phyloP scores from a whole-genome alignment of 2,797 vertebrate species.

The Typhlichthys eigenmanni region DNA sequence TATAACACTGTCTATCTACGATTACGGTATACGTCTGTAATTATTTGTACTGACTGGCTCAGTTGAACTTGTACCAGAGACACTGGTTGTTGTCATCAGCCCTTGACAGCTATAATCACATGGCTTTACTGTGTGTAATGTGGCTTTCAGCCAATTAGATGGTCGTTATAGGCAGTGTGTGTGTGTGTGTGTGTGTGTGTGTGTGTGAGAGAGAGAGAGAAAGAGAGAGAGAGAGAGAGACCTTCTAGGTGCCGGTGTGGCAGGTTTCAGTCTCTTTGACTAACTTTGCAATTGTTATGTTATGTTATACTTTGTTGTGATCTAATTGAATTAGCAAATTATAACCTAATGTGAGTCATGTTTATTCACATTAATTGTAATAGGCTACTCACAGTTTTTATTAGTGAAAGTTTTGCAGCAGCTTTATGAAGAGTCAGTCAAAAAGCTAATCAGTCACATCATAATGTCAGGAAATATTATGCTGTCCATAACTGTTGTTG shows the following conservation, averaged over 20 bases:
- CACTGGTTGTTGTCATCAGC: constrained; percentile 1
- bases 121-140: not conserved
- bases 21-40: not conserved
- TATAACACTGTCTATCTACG: not conserved
- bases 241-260: not conserved
- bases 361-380: no score
- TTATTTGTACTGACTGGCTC: not conserved
- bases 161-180: not conserved
- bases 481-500: no score
- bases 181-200: constrained; percentile 6
- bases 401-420: no score
- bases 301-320: no score
- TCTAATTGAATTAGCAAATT: no score
- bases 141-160: not conserved
- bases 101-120: constrained; percentile 5
- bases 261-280: no score
- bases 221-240: not conserved
- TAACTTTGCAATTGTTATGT: no score
- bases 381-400: no score
- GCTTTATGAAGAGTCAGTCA: no score
- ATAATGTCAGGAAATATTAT: no score
- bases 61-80: not conserved
- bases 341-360: no score
- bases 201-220: constrained; percentile 3
- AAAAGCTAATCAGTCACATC: no score